Percentiles rank a stretch among this genome's conserved stretches.
Conservation (phyloP, 2,888 invertebrate genomes). For the Neocrepidodera transversa region DNA sequence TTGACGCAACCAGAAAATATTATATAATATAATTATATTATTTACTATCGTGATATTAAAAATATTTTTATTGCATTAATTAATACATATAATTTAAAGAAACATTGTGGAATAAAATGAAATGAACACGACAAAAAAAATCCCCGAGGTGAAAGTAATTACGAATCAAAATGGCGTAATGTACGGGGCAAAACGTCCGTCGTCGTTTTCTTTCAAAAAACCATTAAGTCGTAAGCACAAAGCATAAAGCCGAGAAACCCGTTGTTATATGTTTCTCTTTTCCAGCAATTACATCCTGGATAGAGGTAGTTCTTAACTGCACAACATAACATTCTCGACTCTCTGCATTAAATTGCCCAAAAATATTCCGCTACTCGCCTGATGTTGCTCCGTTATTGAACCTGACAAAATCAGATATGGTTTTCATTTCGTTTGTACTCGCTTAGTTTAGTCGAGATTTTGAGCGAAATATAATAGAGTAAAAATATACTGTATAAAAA, state of each 20-base stretch:
- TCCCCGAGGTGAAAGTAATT: conserved; percentile 17
- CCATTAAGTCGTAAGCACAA: conserved; percentile 21
- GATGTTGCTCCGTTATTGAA: conserved; percentile 19
- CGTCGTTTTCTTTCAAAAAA: conserved; percentile 19
- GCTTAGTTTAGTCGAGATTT: neutral
- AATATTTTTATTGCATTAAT: too few species aligned
- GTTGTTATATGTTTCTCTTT: conserved; percentile 19
- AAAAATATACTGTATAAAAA: neutral
- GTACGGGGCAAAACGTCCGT: neutral
- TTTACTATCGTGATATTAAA: too few species aligned
- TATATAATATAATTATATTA: too few species aligned
- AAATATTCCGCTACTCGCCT: conserved; percentile 23
- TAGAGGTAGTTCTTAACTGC: conserved; percentile 20
- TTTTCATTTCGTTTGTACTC: conserved; percentile 5
- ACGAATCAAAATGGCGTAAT: conserved; percentile 10
- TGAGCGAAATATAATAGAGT: neutral
- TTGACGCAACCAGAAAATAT: too few species aligned
- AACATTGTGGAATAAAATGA: too few species aligned
- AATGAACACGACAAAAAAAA: too few species aligned
- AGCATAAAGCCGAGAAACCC: conserved; percentile 17
- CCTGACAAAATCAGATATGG: conserved; percentile 28
- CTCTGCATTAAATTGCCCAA: conserved; percentile 30
- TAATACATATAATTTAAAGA: too few species aligned
- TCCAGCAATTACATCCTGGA: conserved; percentile 23
- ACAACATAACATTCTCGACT: conserved; percentile 17